Conservation (phyloP, 92 coral and sea anemone genomes). For the Parazoanthus atlanticus region DNA sequence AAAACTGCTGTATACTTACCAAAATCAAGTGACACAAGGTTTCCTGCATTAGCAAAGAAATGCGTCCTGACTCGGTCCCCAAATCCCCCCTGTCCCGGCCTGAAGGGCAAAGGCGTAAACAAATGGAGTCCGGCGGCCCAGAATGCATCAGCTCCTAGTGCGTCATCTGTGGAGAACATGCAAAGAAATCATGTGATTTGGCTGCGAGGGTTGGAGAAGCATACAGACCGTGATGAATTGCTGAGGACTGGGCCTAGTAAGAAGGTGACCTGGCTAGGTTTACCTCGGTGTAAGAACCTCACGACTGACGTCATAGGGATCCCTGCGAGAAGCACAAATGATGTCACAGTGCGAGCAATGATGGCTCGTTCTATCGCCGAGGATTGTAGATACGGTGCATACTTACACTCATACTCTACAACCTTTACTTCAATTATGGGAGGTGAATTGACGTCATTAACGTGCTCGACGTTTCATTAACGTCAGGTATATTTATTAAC, state of each 20-base stretch:
- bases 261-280: too few relatives aligned
- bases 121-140: conserved; percentile 95
- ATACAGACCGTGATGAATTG: background rate
- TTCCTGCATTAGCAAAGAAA: conserved; percentile 83
- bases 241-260: background rate
- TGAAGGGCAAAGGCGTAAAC: conserved; percentile 92
- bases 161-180: conserved; percentile 65
- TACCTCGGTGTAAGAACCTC: too few relatives aligned
- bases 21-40: conserved; percentile 60
- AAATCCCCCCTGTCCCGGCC: conserved; percentile 90
- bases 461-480: too few relatives aligned
- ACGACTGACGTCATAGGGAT: too few relatives aligned
- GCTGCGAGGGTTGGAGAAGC: background rate
- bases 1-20: conserved; percentile 43
- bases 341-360: too few relatives aligned
- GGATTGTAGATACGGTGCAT: too few relatives aligned
- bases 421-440: too few relatives aligned
- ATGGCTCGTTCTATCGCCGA: too few relatives aligned
- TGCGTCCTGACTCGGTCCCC: conserved; percentile 92
- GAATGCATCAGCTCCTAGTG: conserved; percentile 89
- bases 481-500: too few relatives aligned
- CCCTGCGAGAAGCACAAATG: too few relatives aligned
- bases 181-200: background rate
- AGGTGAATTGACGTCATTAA: too few relatives aligned
- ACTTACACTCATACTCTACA: too few relatives aligned